phyloP scores from a whole-genome alignment of 1,140 invertebrate genomes.

The Coenobita brevimanus region DNA sequence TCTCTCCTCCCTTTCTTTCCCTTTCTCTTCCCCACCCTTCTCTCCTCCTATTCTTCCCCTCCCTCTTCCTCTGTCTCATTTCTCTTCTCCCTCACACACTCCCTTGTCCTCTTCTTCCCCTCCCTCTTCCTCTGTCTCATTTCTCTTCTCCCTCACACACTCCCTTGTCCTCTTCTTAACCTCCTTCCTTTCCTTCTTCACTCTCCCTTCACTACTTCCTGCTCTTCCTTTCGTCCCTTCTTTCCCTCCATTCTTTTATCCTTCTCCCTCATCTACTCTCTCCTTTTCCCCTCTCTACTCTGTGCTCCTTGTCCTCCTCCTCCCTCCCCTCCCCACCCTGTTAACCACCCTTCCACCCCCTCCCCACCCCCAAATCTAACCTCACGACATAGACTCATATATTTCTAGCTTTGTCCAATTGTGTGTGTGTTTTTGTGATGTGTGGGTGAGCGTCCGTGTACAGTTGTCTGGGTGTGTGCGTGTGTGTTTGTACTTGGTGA shows the following conservation, averaged over 20 bases:
- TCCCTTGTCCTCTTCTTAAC: too few species aligned
- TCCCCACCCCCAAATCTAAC: background rate
- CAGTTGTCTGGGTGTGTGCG: background rate
- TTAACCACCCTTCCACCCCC: background rate
- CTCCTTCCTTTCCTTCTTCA: too few species aligned
- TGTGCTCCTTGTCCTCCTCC: background rate
- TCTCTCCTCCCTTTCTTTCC: too few species aligned
- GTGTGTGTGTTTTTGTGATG: background rate
- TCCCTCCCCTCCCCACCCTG: background rate
- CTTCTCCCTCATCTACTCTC: too few species aligned
- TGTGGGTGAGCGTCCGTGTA: background rate
- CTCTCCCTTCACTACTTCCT: too few species aligned
- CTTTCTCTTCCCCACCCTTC: too few species aligned
- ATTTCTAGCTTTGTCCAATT: background rate
- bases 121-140: background rate
- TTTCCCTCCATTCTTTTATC: too few species aligned
- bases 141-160: too few species aligned
- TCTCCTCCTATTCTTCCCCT: too few species aligned
- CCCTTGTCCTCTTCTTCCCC: background rate
- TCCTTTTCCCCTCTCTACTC: background rate
- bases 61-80: too few species aligned
- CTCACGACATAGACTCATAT: conserved; percentile 2
- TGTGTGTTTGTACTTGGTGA: background rate
- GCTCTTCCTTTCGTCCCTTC: too few species aligned
- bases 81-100: background rate